Evolutionary conservation across 2,888 invertebrate genomes (phyloP), one percentile per base, ranked within the genome.

Genomic region (Homarus gammarus): DNA sequence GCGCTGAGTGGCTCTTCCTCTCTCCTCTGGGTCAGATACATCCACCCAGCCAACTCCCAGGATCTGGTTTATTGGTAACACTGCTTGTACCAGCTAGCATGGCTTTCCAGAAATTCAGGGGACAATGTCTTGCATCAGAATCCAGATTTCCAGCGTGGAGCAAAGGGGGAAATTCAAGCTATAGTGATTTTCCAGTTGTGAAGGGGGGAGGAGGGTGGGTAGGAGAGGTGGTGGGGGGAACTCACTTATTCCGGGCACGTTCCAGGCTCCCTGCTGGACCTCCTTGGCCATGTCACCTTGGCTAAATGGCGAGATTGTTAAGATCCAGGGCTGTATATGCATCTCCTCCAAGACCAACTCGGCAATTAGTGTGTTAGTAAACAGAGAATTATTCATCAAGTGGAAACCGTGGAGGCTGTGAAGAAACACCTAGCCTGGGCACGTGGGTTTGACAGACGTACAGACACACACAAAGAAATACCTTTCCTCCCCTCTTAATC

Each of bases 41-140:
- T n/a, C n/a, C n/a, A n/a, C n/a, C n/a, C 56, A 56, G 18, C 12
- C 15, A 18, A 56, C 38, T 36, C 73, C 31, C 72, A 31, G 1
- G 56, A 31, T 73, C n/a, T 40, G 64, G 64, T 64, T 64, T 44
- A 85, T 85, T 85, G 85, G 85, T 56, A 85, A 44, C 85, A 68
- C 85, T 85, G 85, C 85, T 51, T 85, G 77, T 64, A 77, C 75
- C 85, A 82, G 56, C 83, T 70, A 87, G 82, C 81, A 87, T 82
- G 87, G 87, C 87, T 82, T 87, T 82, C 87, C 87, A 87, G 87
- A 87, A 75, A 87, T 87, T 82, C 81, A 81, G 36, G 75, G 64
- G 87, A 82, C 87, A 75, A 64, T 82, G 82, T 82, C 87, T 87
- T 75, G 87, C 87, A 81, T 87, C 87, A 81, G 82, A 82, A 82